phyloP scores from a whole-genome alignment of 2,113 vertebrate species.

The Triplophysa dalaica region DNA sequence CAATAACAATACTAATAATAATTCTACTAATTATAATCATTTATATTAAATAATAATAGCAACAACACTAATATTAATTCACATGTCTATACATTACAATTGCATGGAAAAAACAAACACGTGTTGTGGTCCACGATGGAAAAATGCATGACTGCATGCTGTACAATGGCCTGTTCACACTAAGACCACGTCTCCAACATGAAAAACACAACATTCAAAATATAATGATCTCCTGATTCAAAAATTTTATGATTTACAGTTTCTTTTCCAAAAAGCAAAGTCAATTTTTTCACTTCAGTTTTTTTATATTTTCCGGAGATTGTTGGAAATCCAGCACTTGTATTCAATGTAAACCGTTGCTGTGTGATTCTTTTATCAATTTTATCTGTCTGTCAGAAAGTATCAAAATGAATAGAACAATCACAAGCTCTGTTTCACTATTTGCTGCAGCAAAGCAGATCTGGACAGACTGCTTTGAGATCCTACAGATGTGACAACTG shows the following conservation, averaged over 20 bases:
- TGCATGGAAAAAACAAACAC: too few species aligned
- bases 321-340: too few species aligned
- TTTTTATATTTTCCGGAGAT: too few species aligned
- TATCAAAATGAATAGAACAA: background rate
- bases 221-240: too few species aligned
- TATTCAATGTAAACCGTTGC: too few species aligned
- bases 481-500: slow-evolving; percentile 24
- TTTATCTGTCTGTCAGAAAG: background rate
- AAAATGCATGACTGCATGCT: background rate
- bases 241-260: too few species aligned
- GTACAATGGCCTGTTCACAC: background rate
- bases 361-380: too few species aligned
- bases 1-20: too few species aligned
- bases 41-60: too few species aligned
- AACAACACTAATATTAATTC: background rate
- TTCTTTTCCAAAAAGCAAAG: background rate
- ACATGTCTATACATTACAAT: too few species aligned
- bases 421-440: background rate
- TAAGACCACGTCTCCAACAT: background rate
- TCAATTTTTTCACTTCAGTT: background rate
- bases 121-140: background rate
- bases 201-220: too few species aligned
- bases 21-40: background rate
- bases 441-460: slow-evolving; percentile 14
- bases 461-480: background rate